A percentile compares a stretch with the other conserved stretches of the same genome.
These are phyloP conservation scores for Drosophila nigritarsus DNA, from an alignment of 2,888 invertebrate species.

Conservation along the genomic window DNA sequence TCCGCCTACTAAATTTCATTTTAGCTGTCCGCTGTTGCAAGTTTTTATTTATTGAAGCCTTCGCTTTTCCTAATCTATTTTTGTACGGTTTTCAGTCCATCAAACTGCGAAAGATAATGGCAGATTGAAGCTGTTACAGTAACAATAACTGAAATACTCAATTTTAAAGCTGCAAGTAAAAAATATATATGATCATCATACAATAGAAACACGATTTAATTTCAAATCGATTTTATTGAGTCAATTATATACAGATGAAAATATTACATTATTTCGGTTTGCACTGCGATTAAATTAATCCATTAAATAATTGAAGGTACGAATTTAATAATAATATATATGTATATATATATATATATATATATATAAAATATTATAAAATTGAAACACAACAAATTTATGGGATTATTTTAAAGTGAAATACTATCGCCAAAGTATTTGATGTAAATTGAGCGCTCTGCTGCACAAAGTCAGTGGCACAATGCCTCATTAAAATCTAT, in stretches of 20 bases:
- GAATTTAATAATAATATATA: background rate
- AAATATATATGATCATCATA: background rate
- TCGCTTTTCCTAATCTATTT: constrained; percentile 29
- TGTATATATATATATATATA: background rate
- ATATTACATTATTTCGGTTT: background rate
- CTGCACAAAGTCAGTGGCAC: background rate
- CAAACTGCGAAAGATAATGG: background rate
- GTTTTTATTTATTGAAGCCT: constrained; percentile 38
- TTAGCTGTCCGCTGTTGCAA: constrained; percentile 8
- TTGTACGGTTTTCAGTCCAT: constrained; percentile 24
- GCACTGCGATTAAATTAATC: background rate
- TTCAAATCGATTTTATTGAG: background rate
- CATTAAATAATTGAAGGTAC: background rate
- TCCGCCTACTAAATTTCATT: constrained; percentile 45
- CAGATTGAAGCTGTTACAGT: constrained; percentile 4
- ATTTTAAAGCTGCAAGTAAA: background rate
- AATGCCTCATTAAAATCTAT: constrained; percentile 14
- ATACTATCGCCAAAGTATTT: background rate
- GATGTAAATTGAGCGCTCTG: background rate
- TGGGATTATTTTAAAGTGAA: background rate
- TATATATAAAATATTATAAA: background rate
- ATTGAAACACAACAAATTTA: background rate
- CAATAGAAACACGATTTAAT: background rate
- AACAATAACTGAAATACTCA: background rate
- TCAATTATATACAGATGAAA: background rate